Evolutionary conservation across 2,113 vertebrate genomes (phyloP).

Genomic region (Microtus montanus): DNA sequence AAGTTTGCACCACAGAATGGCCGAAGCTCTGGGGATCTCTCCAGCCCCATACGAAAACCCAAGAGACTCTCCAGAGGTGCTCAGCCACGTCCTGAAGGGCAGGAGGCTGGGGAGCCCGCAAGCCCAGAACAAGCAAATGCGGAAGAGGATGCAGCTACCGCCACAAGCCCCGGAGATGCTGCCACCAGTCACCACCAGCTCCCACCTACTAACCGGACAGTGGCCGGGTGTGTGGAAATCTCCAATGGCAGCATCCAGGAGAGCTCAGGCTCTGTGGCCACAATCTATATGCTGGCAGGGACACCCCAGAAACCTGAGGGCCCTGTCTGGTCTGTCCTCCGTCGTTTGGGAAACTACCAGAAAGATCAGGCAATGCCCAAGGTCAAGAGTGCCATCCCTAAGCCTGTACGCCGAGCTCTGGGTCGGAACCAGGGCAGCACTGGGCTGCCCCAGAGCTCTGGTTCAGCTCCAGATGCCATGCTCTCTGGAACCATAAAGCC

Average conservation of each 20-base stretch:
- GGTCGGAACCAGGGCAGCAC: constrained; percentile 73
- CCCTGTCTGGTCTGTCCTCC: constrained; percentile 89
- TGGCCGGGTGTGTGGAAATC: constrained; percentile 81
- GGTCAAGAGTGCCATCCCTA: constrained; percentile 86
- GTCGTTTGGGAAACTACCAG: constrained; percentile 92
- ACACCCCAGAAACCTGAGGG: constrained; percentile 85
- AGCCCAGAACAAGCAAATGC: constrained; percentile 71
- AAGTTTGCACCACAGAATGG: constrained; percentile 90
- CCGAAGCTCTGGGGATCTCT: constrained; percentile 85
- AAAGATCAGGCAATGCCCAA: constrained; percentile 84
- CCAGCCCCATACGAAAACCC: constrained; percentile 85
- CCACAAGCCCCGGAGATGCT: constrained; percentile 71
- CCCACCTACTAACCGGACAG: constrained; percentile 84
- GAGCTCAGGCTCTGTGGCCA: constrained; percentile 84
- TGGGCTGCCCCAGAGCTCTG: neutral
- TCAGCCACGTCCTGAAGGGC: constrained; percentile 64
- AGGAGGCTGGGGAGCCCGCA: constrained; percentile 47
- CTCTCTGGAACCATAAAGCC: constrained; percentile 76
- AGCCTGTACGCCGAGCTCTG: constrained; percentile 90
- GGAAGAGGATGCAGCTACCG: constrained; percentile 36
- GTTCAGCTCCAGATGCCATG: constrained; percentile 48
- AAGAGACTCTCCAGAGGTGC: constrained; percentile 83
- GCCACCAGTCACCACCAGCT: constrained; percentile 77
- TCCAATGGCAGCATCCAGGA: constrained; percentile 76
- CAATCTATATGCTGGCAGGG: constrained; percentile 93